Conservation (phyloP, 2,888 invertebrate species). For the Melieria omissa region DNA sequence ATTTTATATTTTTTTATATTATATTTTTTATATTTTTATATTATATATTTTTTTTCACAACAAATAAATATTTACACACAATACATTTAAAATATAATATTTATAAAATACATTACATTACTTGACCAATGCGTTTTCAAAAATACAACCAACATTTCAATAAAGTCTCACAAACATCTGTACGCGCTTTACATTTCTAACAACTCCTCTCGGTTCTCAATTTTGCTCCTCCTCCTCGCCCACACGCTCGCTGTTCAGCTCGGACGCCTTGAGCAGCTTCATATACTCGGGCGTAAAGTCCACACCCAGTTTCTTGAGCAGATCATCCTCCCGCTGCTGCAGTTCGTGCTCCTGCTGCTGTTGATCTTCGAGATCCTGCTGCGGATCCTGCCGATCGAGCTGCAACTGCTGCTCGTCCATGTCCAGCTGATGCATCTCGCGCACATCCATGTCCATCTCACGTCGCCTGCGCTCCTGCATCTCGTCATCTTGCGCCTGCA, state of each 20-base stretch:
- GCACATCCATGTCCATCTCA: background rate
- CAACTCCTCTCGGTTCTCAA: slow-evolving; percentile 1
- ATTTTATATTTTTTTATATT: no score
- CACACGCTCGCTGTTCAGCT: slow-evolving; percentile 48
- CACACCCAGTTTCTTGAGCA: slow-evolving; percentile 28
- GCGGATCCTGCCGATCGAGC: slow-evolving; percentile 16
- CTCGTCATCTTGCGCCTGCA: slow-evolving; percentile 29
- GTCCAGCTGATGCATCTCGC: background rate
- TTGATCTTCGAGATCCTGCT: slow-evolving; percentile 10
- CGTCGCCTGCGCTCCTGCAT: background rate
- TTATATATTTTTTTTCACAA: no score
- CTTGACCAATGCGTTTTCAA: slow-evolving; percentile 14
- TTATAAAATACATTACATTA: slow-evolving; percentile 23
- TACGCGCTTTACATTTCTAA: slow-evolving; percentile 10
- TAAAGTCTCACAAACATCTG: slow-evolving; percentile 19
- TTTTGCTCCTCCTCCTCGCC: background rate
- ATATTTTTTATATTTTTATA: no score
- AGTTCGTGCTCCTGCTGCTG: slow-evolving; percentile 15
- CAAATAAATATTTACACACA: no score
- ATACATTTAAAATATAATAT: slow-evolving; percentile 16
- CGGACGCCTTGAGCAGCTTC: slow-evolving; percentile 56
- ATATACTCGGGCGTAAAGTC: slow-evolving; percentile 52
- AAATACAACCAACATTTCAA: background rate
- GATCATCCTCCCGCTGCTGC: background rate
- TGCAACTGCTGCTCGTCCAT: slow-evolving; percentile 5